Evolutionary conservation across 2,797 vertebrate species (phyloP).

Genomic region (Bothrops alternatus): DNA sequence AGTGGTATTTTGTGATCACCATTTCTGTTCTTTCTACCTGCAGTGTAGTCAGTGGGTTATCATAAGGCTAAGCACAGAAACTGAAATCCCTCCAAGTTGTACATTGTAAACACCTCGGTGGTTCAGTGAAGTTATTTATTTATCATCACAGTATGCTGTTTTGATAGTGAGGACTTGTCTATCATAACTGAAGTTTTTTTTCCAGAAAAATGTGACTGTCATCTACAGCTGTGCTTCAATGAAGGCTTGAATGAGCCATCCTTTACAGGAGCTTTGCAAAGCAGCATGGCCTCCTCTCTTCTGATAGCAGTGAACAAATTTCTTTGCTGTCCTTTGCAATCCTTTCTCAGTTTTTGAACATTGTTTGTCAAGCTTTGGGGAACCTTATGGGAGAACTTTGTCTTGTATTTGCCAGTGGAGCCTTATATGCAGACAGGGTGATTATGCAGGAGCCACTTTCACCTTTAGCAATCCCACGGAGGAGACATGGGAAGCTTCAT

Average conservation of each 20-base stretch:
- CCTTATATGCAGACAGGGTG: neutral
- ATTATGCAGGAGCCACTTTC: neutral
- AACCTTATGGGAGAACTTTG: neutral
- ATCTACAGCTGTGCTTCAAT: neutral
- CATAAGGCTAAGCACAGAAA: neutral
- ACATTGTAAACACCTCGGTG: neutral
- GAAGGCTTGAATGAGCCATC: neutral
- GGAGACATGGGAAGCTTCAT: neutral
- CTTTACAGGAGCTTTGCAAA: neutral
- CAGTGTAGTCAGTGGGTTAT: neutral
- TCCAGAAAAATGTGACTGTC: neutral
- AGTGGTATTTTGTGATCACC: neutral
- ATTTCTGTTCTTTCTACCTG: neutral
- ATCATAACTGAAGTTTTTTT: neutral
- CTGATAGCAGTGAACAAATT: neutral
- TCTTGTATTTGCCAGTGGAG: neutral
- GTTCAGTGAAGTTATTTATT: neutral
- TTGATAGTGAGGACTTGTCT: neutral
- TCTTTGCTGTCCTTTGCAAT: neutral
- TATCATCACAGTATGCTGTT: neutral
- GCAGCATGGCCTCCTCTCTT: neutral
- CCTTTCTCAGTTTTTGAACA: neutral
- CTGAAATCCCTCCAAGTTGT: neutral
- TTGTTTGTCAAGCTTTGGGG: neutral
- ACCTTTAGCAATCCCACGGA: neutral